A percentile compares a stretch with the other conserved stretches of the same genome.
phyloP scores from a whole-genome alignment of 2,797 vertebrate genomes.

The Spizella passerina region DNA sequence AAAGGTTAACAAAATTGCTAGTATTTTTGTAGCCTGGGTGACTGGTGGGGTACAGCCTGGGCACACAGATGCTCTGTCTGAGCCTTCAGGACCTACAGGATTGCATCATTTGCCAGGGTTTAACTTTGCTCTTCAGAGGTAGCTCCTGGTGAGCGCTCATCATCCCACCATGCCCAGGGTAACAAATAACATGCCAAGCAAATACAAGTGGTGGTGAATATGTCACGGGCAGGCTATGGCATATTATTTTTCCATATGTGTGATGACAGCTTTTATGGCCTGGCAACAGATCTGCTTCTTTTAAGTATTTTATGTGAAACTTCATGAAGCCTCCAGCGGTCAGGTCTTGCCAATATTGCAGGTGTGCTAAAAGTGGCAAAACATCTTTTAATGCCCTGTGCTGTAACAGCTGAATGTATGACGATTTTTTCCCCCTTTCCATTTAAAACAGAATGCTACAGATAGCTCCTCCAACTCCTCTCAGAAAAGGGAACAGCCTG shows the following conservation, averaged over 20 bases:
- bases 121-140: background rate
- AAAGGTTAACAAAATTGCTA: background rate
- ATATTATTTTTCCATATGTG: constrained; percentile 2
- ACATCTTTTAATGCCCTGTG: background rate
- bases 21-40: background rate
- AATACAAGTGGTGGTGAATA: background rate
- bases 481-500: constrained; percentile 89
- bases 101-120: background rate
- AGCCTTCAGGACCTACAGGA: background rate
- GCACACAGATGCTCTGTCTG: background rate
- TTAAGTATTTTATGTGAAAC: background rate
- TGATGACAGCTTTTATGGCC: constrained; percentile 14
- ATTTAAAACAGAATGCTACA: constrained; percentile 86
- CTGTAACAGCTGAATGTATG: background rate
- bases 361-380: background rate
- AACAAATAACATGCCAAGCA: background rate
- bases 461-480: constrained; percentile 99
- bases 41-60: background rate
- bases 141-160: background rate
- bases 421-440: background rate
- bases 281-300: constrained; percentile 17
- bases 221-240: background rate
- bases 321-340: background rate
- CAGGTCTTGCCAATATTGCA: background rate
- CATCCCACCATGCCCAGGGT: background rate